Conservation (phyloP, 2,888 invertebrate genomes). For the Oscheius sp. region DNA sequence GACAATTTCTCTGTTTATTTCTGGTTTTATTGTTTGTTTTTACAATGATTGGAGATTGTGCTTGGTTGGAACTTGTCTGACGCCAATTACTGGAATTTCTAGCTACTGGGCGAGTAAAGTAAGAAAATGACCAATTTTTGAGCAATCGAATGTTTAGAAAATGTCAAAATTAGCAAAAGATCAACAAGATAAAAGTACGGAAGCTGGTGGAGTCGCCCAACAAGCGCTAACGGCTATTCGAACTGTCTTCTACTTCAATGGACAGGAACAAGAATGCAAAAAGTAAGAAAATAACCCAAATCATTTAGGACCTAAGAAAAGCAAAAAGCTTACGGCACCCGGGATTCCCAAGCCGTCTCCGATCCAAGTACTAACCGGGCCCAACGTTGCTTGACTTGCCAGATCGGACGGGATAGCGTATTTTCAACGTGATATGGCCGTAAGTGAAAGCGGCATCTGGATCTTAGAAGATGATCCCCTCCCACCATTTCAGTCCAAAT, state of each 20-base stretch:
- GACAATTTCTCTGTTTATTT: slow-evolving; percentile 34
- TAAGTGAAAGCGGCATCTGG: too few species aligned
- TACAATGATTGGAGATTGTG: slow-evolving; percentile 63
- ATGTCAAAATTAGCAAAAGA: slow-evolving; percentile 12
- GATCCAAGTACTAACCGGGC: too few species aligned
- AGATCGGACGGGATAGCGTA: too few species aligned
- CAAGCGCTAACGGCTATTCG: slow-evolving; percentile 22
- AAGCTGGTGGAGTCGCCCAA: slow-evolving; percentile 16
- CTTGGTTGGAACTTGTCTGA: slow-evolving; percentile 71
- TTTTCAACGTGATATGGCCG: too few species aligned
- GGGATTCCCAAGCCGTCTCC: too few species aligned
- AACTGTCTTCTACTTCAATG: slow-evolving; percentile 27
- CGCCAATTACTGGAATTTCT: slow-evolving; percentile 61
- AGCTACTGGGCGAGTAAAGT: slow-evolving; percentile 39
- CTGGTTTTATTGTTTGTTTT: slow-evolving; percentile 57
- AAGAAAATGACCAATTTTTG: slow-evolving; percentile 21
- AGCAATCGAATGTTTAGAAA: slow-evolving; percentile 10
- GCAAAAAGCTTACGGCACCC: too few species aligned
- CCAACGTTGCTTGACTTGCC: too few species aligned
- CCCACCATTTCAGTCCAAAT: not conserved
- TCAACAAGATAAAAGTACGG: slow-evolving; percentile 36
- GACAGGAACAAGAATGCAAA: slow-evolving; percentile 28
- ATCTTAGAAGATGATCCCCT: too few species aligned
- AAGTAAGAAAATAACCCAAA: slow-evolving; percentile 42
- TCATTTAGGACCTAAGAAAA: too few species aligned